Evolutionary conservation across 2,797 vertebrate genomes (phyloP), one percentile per base, ranked within the genome.

Genomic region (Trichosurus vulpecula): DNA sequence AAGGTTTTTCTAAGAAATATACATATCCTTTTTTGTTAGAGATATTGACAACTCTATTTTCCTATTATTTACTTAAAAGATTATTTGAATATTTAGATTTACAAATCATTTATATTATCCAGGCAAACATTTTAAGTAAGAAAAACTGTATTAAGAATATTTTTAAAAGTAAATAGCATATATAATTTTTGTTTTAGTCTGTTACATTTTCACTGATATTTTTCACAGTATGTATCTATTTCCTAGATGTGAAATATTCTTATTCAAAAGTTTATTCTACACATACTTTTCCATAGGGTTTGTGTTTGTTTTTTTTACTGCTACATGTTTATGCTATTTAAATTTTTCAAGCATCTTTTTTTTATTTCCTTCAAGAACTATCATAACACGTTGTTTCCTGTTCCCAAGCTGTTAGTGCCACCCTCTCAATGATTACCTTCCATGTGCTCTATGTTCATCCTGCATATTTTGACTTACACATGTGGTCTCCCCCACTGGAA

Each of bases 201-300:
- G 35, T 87, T 90, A 54, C 57, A 54, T 92, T 6, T 56, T 92
- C 95, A 22, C 61, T 94, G 41, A 57, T 16, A 96, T 92, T 96
- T 97, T 93, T 56, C 56, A 93, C 97, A 89, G 95, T 94, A 94
- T 90, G 81, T 81, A 91, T 91, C 30, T 90, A 91, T 94, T 92
- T 96, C 90, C 87, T 93, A 94, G 89, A 95, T 74, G 91, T 93
- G 93, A 93, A 97, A 92, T 54, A 22, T 96, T 98, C 94, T 93
- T 58, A 94, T 54, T 81, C 16, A 81, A 47, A 81, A 81, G 66
- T 74, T 47, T 81, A 41, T 81, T 25, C 19, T 81, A 81, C 8
- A 47, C 35, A 81, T 41, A 81, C 6, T 22, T 81, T 41, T 41
- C n/a, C n/a, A 47, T 47, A 47, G 66, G 58, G 4, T 35, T 66